Conservation (phyloP, 2,888 invertebrate species). For the Hermodice carunculata region DNA sequence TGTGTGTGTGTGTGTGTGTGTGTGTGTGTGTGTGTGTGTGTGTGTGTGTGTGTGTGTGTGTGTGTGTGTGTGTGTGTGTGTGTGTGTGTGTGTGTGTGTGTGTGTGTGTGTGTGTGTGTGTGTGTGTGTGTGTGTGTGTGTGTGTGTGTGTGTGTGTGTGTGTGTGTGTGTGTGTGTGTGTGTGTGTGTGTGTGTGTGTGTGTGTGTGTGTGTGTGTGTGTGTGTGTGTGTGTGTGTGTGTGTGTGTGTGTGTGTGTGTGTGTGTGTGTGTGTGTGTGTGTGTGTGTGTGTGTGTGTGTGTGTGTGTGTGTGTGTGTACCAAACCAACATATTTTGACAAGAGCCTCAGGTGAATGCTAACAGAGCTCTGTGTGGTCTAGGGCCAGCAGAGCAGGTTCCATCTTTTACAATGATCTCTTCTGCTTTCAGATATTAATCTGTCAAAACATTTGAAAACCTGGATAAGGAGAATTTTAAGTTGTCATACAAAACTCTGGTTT, state of each 20-base stretch:
- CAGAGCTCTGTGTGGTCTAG: too few relatives aligned
- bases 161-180: too few relatives aligned
- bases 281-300: neutral
- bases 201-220: neutral
- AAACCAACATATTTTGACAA: too few relatives aligned
- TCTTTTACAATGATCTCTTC: too few relatives aligned
- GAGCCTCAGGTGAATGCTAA: too few relatives aligned
- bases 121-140: too few relatives aligned
- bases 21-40: neutral
- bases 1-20: neutral
- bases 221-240: neutral
- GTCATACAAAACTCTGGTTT: too few relatives aligned
- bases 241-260: neutral
- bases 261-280: neutral
- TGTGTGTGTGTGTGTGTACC: neutral
- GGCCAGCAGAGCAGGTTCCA: too few relatives aligned
- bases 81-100: conserved; percentile 1
- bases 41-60: neutral
- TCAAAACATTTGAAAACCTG: too few relatives aligned
- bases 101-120: conserved; percentile 1
- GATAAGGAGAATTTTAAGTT: too few relatives aligned
- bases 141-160: too few relatives aligned
- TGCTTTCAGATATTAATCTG: too few relatives aligned
- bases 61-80: conserved; percentile 3
- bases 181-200: neutral